Evolutionary conservation across 2,113 vertebrate genomes (phyloP).

Genomic region (Rhadina sibilatrix): DNA sequence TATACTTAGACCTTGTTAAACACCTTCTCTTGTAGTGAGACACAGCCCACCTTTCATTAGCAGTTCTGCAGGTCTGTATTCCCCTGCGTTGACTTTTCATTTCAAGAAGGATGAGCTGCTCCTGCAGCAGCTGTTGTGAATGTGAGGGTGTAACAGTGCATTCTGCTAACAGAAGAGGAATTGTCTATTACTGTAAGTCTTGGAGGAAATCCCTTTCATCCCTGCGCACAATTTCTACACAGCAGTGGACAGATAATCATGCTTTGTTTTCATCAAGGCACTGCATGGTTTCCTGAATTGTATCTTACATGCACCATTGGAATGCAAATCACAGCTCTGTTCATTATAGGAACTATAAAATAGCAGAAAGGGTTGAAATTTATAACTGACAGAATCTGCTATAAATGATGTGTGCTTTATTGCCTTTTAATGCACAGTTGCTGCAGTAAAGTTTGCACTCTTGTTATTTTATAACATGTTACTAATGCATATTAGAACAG

Average conservation of each 20-base stretch:
- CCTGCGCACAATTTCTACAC: slow-evolving; percentile 5
- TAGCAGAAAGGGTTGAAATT: slow-evolving; percentile 54
- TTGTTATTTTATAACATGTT: slow-evolving; percentile 54
- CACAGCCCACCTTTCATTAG: neutral
- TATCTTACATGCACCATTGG: slow-evolving; percentile 7
- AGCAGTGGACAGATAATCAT: neutral
- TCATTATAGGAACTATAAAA: slow-evolving; percentile 64
- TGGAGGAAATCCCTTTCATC: slow-evolving; percentile 10
- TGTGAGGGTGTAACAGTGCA: neutral
- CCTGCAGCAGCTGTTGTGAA: neutral
- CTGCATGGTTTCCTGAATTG: slow-evolving; percentile 34
- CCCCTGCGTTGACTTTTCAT: neutral
- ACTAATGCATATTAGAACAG: slow-evolving; percentile 10
- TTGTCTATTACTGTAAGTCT: slow-evolving; percentile 6
- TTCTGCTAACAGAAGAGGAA: slow-evolving; percentile 32
- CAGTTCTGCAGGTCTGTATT: neutral
- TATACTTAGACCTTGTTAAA: neutral
- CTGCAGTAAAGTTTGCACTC: slow-evolving; percentile 42
- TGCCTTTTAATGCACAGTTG: slow-evolving; percentile 53
- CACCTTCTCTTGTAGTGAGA: neutral
- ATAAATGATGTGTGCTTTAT: slow-evolving; percentile 55
- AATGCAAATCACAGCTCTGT: slow-evolving; percentile 57
- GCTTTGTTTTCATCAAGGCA: slow-evolving; percentile 19
- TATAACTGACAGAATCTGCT: slow-evolving; percentile 47
- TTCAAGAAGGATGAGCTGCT: neutral